phyloP scores from a whole-genome alignment of 2,797 vertebrate genomes.

The Sebastes paucispinis region DNA sequence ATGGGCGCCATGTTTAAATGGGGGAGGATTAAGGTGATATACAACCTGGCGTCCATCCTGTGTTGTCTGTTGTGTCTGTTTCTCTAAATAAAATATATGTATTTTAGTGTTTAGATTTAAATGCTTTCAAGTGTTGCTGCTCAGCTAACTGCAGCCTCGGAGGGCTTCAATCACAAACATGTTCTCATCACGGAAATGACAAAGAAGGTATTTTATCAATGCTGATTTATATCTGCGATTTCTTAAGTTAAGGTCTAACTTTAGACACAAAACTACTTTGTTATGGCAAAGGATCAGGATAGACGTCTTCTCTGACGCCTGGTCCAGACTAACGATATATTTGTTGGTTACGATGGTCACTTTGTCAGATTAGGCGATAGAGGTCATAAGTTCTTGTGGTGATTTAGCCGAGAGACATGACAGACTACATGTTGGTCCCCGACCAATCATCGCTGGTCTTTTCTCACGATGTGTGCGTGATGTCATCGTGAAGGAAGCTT shows the following conservation, averaged over 20 bases:
- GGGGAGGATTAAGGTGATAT: neutral
- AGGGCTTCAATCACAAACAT: neutral
- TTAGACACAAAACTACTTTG: neutral
- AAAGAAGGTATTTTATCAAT: neutral
- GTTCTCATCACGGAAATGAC: neutral
- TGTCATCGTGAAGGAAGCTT: no score
- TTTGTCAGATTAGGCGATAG: no score
- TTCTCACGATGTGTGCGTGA: no score
- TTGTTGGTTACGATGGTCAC: no score
- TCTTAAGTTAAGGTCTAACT: neutral
- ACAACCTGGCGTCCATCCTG: neutral
- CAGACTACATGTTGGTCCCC: no score
- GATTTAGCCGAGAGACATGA: no score
- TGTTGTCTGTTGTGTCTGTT: neutral
- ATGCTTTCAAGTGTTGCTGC: neutral
- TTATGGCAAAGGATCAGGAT: no score
- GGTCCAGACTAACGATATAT: no score
- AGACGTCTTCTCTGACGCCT: no score
- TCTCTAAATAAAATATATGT: neutral
- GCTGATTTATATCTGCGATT: neutral
- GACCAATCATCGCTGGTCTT: no score
- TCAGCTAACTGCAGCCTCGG: neutral
- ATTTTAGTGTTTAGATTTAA: neutral
- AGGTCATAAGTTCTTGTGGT: no score
- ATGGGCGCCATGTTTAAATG: neutral